These are phyloP conservation scores for Rutpela maculata DNA, from an alignment of 2,888 invertebrate species.

Conservation along the genomic window DNA sequence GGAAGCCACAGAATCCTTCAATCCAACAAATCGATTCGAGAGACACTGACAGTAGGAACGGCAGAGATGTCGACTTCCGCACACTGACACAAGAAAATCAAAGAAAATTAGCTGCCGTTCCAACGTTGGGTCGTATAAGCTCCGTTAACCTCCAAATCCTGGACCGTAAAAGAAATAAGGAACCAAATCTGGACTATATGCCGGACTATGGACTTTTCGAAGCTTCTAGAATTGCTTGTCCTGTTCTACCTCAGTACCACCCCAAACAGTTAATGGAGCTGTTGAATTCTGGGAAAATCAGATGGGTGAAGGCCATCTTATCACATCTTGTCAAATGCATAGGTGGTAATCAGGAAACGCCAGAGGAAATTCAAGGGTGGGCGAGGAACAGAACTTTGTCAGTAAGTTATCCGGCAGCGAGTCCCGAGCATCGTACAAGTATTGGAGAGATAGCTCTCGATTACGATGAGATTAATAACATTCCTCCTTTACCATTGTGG, in stretches of 20 bases:
- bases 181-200: constrained; percentile 84
- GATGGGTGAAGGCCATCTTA: constrained; percentile 97
- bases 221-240: constrained; percentile 97
- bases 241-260: constrained; percentile 98
- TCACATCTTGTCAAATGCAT: constrained; percentile 93
- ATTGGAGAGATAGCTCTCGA: constrained; percentile 92
- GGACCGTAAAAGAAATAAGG: constrained; percentile 79
- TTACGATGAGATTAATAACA: constrained; percentile 97
- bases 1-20: constrained; percentile 84
- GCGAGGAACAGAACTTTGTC: constrained; percentile 92
- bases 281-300: constrained; percentile 97
- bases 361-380: constrained; percentile 82
- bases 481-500: constrained; percentile 97
- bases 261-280: constrained; percentile 99
- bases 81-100: constrained; percentile 82
- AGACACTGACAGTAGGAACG: constrained; percentile 78
- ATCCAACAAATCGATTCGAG: constrained; percentile 51
- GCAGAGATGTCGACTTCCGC: constrained; percentile 83
- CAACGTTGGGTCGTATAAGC: constrained; percentile 88
- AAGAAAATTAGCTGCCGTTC: constrained; percentile 76
- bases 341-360: constrained; percentile 74
- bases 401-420: constrained; percentile 89
- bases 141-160: constrained; percentile 89
- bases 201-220: constrained; percentile 97
- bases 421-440: constrained; percentile 87